Conservation (phyloP, 2,797 vertebrate genomes). For the Enteromius unitaeniatus region DNA sequence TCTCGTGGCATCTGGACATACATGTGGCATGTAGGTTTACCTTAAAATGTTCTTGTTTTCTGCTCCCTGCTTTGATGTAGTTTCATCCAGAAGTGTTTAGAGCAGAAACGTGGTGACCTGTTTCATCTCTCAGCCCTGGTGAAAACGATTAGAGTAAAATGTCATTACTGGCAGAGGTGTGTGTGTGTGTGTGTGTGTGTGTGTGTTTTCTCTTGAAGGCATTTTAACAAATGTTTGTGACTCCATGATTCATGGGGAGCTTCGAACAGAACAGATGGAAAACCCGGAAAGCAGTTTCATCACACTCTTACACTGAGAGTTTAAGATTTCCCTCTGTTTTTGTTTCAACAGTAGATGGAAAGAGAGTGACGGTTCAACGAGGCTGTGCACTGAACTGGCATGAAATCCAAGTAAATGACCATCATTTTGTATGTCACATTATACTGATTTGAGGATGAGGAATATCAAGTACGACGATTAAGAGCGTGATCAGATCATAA, state of each 20-base stretch:
- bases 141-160: constrained; percentile 45
- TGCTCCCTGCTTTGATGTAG: neutral
- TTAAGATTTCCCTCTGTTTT: constrained; percentile 30
- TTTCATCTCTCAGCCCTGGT: constrained; percentile 46
- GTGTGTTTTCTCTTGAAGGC: constrained; percentile 57
- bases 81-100: constrained; percentile 8
- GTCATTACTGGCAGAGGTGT: constrained; percentile 41
- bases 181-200: constrained; percentile 39
- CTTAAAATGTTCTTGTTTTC: constrained; percentile 10
- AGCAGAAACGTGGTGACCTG: constrained; percentile 25
- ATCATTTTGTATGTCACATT: constrained; percentile 4
- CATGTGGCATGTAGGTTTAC: neutral
- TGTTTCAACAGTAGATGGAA: neutral
- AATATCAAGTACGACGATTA: neutral
- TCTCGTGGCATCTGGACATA: neutral
- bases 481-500: neutral
- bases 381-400: neutral
- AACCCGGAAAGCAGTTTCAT: constrained; percentile 36
- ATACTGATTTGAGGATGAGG: neutral
- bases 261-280: constrained; percentile 52
- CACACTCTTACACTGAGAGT: constrained; percentile 4
- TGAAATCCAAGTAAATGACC: neutral
- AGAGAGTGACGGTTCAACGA: neutral
- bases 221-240: constrained; percentile 61
- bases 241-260: constrained; percentile 43